phyloP scores from a whole-genome alignment of 2,888 invertebrate species.

The Plagodis dolabraria region DNA sequence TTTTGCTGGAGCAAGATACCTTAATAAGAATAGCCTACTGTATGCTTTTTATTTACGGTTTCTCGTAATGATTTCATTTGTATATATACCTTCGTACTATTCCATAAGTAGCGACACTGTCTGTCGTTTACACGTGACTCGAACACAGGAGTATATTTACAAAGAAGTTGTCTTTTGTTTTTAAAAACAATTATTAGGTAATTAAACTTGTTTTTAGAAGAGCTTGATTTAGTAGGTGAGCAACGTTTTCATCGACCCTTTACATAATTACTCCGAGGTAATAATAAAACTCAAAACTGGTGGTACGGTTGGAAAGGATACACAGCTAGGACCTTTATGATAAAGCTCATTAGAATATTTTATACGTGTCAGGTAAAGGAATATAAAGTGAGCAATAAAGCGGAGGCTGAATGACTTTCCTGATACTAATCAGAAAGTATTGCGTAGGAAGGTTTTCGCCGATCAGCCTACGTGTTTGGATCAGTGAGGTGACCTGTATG shows the following conservation, averaged over 20 bases:
- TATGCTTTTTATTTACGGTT: no score
- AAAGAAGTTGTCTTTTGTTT: no score
- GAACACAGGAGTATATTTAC: no score
- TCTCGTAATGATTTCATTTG: no score
- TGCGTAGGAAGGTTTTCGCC: conserved; percentile 69
- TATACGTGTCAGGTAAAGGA: conserved; percentile 27
- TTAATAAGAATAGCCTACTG: conserved; percentile 1
- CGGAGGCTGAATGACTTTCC: conserved; percentile 33
- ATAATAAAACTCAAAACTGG: not conserved
- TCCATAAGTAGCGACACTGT: no score
- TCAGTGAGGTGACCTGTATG: conserved; percentile 70
- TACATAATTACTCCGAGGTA: not conserved
- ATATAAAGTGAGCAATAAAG: conserved; percentile 36
- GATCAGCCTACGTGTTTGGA: conserved; percentile 73
- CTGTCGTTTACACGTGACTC: no score
- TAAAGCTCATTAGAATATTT: conserved; percentile 32
- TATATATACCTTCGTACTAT: no score
- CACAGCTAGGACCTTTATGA: conserved; percentile 20
- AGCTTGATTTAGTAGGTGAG: no score
- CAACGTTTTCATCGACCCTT: no score
- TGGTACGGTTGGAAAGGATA: not conserved
- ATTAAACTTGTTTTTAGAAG: no score
- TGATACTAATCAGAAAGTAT: conserved; percentile 63
- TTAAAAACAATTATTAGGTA: no score
- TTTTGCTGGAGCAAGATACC: conserved; percentile 37